phyloP scores from a whole-genome alignment of 2,113 vertebrate species.

The Apistogramma diplotaenia region DNA sequence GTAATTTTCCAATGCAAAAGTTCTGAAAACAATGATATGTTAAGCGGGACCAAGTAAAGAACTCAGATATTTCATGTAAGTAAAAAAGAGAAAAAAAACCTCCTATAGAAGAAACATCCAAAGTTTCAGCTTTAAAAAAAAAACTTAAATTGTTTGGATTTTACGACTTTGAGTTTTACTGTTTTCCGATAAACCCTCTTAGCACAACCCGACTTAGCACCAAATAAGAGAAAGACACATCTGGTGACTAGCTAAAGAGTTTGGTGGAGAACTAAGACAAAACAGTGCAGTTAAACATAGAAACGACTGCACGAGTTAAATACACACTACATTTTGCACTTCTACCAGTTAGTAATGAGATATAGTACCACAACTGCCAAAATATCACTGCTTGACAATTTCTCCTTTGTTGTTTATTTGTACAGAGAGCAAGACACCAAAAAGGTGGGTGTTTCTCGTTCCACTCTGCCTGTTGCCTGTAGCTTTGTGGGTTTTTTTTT shows the following conservation, averaged over 20 bases:
- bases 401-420: constrained; percentile 12
- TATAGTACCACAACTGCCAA: background rate
- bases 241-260: background rate
- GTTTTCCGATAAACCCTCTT: background rate
- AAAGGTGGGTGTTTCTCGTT: constrained; percentile 51
- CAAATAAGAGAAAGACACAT: background rate
- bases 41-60: background rate
- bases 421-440: constrained; percentile 61
- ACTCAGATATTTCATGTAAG: background rate
- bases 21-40: background rate
- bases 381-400: background rate
- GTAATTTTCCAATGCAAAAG: background rate
- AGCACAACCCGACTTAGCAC: background rate
- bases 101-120: background rate
- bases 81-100: background rate
- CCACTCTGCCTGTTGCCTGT: background rate
- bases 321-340: background rate
- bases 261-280: background rate
- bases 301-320: background rate
- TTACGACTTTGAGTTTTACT: background rate
- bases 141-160: background rate
- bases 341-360: background rate
- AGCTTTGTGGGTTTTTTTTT: too few relatives aligned
- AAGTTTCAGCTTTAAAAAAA: background rate
- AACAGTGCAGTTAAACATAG: background rate